These are phyloP conservation scores for Peromyscus polionotus DNA, from an alignment of 2,113 vertebrate species.

Conservation along the genomic window DNA sequence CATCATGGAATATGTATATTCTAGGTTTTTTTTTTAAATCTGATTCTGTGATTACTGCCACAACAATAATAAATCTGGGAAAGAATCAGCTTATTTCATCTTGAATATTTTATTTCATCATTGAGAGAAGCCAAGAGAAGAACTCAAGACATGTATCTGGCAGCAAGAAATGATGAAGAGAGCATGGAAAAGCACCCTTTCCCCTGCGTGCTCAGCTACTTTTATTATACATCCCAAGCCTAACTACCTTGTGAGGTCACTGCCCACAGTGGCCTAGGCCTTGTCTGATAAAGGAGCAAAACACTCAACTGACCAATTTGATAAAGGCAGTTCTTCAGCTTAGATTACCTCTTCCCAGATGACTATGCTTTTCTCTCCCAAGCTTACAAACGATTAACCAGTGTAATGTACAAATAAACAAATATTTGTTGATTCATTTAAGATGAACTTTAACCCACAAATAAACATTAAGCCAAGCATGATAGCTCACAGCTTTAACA, in stretches of 20 bases:
- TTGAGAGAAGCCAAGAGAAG: background rate
- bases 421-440: background rate
- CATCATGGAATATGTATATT: background rate
- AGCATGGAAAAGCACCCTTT: background rate
- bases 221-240: background rate
- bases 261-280: background rate
- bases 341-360: background rate
- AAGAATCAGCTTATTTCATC: background rate
- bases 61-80: background rate
- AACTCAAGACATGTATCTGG: background rate
- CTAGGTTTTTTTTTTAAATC: background rate
- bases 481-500: background rate
- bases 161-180: background rate
- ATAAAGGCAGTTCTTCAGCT: background rate
- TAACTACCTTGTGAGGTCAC: background rate
- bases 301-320: background rate
- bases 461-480: background rate
- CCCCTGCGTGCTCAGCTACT: background rate
- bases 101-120: background rate
- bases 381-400: background rate
- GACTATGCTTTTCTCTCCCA: background rate
- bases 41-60: background rate
- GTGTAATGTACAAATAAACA: background rate
- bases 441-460: background rate
- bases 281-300: background rate